These are phyloP conservation scores for Aphrocallistes beatrix DNA, from an alignment of 37 sponge, comb jelly and placozoan genomes.

Conservation along the genomic window DNA sequence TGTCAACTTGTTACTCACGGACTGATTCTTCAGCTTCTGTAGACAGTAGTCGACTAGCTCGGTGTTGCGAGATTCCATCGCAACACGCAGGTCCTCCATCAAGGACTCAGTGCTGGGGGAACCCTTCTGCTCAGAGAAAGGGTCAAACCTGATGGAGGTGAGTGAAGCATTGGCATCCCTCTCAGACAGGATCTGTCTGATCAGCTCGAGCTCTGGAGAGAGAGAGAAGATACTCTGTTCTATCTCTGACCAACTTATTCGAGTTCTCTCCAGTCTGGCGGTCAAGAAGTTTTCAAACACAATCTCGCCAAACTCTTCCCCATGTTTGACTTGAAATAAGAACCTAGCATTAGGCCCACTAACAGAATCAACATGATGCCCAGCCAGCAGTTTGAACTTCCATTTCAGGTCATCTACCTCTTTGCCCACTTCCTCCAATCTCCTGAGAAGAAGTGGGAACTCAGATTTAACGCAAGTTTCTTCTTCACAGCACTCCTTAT, in stretches of 20 bases:
- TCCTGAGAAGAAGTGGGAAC: background rate
- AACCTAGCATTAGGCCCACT: background rate
- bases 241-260: background rate
- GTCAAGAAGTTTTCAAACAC: background rate
- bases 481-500: background rate
- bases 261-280: background rate
- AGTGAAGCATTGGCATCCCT: no score
- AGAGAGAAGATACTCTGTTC: background rate
- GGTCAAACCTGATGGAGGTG: conserved; percentile 8
- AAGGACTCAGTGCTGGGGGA: background rate
- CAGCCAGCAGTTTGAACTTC: background rate
- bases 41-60: background rate
- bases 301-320: conserved; percentile 1
- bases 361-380: background rate
- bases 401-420: background rate
- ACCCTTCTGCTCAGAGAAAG: background rate
- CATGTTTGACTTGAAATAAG: background rate
- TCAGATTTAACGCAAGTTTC: background rate
- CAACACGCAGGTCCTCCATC: background rate
- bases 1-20: background rate
- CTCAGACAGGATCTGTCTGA: background rate
- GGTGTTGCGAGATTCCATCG: background rate
- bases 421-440: background rate
- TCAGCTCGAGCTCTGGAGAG: background rate
- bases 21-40: background rate